Conservation (phyloP, 2,797 vertebrate genomes). For the Neopelma chrysocephalum region DNA sequence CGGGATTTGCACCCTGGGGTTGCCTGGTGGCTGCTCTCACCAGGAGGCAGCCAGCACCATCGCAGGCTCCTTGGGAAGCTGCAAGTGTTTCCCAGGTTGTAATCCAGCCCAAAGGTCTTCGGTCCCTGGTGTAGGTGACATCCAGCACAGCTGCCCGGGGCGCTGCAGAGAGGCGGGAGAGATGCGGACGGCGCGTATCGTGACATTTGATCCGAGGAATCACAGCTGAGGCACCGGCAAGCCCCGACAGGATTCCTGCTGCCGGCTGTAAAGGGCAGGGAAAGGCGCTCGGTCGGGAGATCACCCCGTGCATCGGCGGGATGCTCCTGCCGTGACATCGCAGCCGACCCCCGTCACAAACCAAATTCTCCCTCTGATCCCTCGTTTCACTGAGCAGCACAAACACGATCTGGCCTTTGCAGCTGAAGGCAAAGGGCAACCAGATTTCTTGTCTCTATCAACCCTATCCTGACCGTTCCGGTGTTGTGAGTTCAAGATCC, state of each 20-base stretch:
- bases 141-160: background rate
- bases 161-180: background rate
- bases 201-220: background rate
- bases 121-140: background rate
- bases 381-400: background rate
- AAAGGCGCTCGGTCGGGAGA: background rate
- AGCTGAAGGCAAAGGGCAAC: background rate
- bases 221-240: background rate
- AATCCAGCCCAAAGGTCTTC: background rate
- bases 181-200: accelerated
- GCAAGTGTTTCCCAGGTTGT: background rate
- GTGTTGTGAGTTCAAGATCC: background rate
- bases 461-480: background rate
- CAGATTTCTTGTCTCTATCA: background rate
- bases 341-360: accelerated
- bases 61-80: background rate
- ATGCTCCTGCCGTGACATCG: background rate
- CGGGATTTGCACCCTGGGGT: background rate
- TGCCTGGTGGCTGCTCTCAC: background rate
- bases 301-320: background rate
- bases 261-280: background rate
- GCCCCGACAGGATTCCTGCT: background rate
- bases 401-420: background rate
- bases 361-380: background rate
- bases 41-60: accelerated